Conservation (phyloP, 2,797 vertebrate genomes). For the Choloepus didactylus region DNA sequence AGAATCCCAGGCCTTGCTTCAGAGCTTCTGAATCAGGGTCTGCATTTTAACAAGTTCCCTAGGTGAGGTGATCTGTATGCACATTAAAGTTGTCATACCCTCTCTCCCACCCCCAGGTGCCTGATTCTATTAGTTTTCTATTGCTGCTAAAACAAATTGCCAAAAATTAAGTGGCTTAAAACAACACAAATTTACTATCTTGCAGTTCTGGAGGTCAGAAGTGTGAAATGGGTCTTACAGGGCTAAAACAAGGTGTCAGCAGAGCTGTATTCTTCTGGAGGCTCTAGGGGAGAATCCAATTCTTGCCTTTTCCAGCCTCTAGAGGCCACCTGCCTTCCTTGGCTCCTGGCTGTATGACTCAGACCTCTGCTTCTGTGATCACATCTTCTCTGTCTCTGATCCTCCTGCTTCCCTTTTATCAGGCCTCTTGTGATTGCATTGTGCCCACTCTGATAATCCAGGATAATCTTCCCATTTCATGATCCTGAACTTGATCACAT, state of each 20-base stretch:
- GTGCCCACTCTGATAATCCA: background rate
- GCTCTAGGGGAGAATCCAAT: background rate
- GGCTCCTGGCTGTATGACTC: background rate
- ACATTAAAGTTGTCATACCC: background rate
- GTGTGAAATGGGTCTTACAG: background rate
- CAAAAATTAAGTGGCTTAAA: background rate
- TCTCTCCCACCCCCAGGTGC: background rate
- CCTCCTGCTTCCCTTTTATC: background rate
- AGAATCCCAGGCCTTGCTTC: background rate
- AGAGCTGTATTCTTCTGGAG: constrained; percentile 12
- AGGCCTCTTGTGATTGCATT: background rate
- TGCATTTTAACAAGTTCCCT: constrained; percentile 16
- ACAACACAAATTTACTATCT: background rate
- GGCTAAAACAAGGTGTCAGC: background rate
- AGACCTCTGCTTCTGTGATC: background rate
- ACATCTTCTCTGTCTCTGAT: constrained; percentile 11
- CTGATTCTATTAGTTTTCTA: constrained; percentile 11
- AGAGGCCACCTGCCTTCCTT: background rate
- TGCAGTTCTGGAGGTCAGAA: constrained; percentile 27
- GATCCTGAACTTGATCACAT: too few relatives aligned
- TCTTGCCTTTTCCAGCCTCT: constrained; percentile 35
- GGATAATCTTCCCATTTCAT: background rate
- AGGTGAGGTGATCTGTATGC: background rate
- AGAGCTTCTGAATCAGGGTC: background rate
- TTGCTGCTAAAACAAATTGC: background rate